These are phyloP conservation scores for Amazona ochrocephala DNA, from an alignment of 2,797 vertebrate species.

Conservation along the genomic window DNA sequence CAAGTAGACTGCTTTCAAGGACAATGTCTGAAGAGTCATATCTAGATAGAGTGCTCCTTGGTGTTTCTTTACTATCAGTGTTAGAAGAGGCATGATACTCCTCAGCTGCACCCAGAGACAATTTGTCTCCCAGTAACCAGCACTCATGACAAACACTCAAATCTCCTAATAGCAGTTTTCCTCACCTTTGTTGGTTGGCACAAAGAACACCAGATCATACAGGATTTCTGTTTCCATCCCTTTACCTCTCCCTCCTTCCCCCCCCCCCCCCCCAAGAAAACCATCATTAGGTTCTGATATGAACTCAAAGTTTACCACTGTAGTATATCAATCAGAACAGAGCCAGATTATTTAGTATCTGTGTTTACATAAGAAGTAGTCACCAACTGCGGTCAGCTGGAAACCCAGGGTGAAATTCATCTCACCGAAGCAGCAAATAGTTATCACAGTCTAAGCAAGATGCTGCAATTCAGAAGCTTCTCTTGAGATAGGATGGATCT, in stretches of 20 bases:
- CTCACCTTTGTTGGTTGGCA: background rate
- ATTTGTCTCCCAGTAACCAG: slow-evolving; percentile 40
- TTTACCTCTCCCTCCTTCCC: background rate
- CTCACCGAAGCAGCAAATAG: background rate
- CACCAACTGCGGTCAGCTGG: background rate
- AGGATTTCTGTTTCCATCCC: background rate
- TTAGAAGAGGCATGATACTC: background rate
- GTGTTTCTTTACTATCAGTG: background rate
- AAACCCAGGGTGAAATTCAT: background rate
- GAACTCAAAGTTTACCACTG: background rate
- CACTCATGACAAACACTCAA: background rate
- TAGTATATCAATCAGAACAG: background rate
- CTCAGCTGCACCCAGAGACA: background rate
- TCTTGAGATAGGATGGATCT: background rate
- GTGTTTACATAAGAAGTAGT: background rate
- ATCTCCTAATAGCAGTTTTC: background rate
- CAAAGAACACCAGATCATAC: background rate
- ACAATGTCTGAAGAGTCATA: background rate
- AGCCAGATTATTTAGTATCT: background rate
- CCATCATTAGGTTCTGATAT: background rate
- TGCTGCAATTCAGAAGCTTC: background rate
- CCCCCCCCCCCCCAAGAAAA: background rate
- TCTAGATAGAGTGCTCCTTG: slow-evolving; percentile 22
- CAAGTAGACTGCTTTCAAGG: background rate
- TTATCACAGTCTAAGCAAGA: background rate